A percentile compares a stretch with the other conserved stretches of the same genome.
phyloP scores from a whole-genome alignment of 2,888 invertebrate genomes.

The Sinelater perroti region DNA sequence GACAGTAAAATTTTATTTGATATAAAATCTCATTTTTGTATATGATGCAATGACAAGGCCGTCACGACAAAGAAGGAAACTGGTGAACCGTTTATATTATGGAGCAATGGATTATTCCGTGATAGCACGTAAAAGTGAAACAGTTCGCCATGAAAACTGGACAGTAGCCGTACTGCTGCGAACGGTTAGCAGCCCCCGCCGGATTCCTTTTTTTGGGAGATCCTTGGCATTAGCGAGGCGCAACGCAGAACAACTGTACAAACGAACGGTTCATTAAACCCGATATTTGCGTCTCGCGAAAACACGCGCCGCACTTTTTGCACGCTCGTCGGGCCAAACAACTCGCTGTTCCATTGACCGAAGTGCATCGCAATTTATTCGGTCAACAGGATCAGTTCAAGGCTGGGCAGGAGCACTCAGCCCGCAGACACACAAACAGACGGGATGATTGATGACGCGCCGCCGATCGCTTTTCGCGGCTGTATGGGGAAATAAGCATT shows the following conservation, averaged over 20 bases:
- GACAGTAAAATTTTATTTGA: no score
- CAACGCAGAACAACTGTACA: constrained; percentile 31
- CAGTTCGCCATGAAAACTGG: no score
- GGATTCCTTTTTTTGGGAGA: not conserved
- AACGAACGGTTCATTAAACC: constrained; percentile 35
- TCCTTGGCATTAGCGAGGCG: constrained; percentile 17
- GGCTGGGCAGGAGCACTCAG: constrained; percentile 23
- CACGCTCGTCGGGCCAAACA: constrained; percentile 39
- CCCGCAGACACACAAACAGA: constrained; percentile 17
- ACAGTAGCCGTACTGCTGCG: no score
- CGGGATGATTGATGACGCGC: constrained; percentile 32
- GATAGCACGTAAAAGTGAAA: no score
- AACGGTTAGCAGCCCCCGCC: no score
- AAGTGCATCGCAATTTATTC: constrained; percentile 40
- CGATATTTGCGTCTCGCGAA: constrained; percentile 34
- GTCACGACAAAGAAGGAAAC: no score
- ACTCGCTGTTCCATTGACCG: constrained; percentile 41
- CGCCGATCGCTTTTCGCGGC: constrained; percentile 25
- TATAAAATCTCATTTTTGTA: no score
- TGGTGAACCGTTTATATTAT: no score
- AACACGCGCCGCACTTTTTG: constrained; percentile 35
- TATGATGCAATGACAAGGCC: no score
- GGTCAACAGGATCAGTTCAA: constrained; percentile 38
- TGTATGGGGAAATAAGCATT: constrained; percentile 32
- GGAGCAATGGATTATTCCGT: no score